phyloP scores from a whole-genome alignment of 2,888 invertebrate species.

The Seladonia tumulorum region DNA sequence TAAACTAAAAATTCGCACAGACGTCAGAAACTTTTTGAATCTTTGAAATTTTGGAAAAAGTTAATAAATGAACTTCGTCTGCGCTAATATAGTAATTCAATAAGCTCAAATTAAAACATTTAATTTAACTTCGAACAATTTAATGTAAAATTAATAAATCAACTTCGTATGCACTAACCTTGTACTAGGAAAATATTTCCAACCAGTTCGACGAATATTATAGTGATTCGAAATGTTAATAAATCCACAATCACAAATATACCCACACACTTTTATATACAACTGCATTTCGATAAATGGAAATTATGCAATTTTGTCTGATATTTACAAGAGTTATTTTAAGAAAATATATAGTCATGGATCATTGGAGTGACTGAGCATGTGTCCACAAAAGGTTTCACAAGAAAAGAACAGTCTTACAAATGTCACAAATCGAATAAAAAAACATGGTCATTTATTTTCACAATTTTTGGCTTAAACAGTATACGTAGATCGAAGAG shows the following conservation, averaged over 20 bases:
- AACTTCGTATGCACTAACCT: background rate
- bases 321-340: background rate
- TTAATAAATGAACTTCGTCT: background rate
- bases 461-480: constrained; percentile 27
- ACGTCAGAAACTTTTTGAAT: no score
- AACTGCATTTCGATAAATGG: background rate
- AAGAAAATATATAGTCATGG: background rate
- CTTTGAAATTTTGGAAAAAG: no score
- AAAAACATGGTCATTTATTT: constrained; percentile 20
- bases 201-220: background rate
- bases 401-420: constrained; percentile 1
- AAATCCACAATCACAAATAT: background rate
- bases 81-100: background rate
- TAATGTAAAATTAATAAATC: background rate
- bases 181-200: background rate
- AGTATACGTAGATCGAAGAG: constrained; percentile 4
- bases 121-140: background rate
- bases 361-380: background rate
- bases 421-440: constrained; percentile 31
- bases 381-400: background rate
- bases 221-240: background rate
- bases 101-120: background rate
- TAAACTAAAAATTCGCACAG: no score
- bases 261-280: background rate
- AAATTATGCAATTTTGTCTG: background rate